phyloP scores from a whole-genome alignment of 2,888 invertebrate genomes.

The Nebria brevicollis region DNA sequence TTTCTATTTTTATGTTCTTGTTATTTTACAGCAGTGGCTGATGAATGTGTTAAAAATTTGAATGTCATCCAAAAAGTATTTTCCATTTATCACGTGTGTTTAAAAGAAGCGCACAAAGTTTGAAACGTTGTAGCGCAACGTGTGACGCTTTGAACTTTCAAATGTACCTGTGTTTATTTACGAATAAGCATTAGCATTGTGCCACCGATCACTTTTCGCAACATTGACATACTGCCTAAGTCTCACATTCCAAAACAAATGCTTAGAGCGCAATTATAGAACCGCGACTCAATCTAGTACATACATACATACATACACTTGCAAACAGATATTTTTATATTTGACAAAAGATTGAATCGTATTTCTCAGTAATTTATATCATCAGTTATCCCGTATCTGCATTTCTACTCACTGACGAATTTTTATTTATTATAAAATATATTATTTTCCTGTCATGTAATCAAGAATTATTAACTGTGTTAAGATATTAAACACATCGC shows the following conservation, averaged over 20 bases:
- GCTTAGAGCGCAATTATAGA: not conserved
- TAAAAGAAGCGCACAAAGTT: not conserved
- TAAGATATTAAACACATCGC: not conserved
- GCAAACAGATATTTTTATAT: not conserved
- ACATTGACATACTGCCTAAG: not conserved
- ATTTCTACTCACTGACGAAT: not conserved
- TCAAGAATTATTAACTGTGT: not conserved
- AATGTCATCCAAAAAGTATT: slow-evolving; percentile 46
- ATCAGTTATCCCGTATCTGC: not conserved
- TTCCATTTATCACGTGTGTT: slow-evolving; percentile 39
- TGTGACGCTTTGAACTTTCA: slow-evolving; percentile 4
- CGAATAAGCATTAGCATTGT: not conserved
- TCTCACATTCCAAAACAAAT: not conserved
- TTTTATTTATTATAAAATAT: not conserved
- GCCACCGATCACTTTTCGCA: not conserved
- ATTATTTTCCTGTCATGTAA: not conserved
- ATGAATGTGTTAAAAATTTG: slow-evolving; percentile 45
- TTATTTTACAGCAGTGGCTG: slow-evolving; percentile 41
- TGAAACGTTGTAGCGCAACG: not conserved
- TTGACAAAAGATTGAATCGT: not conserved
- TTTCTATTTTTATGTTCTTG: slow-evolving; percentile 43
- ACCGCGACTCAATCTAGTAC: not conserved
- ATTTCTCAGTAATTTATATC: not conserved
- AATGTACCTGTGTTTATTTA: slow-evolving; percentile 3
- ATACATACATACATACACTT: not conserved